Evolutionary conservation across 2,797 vertebrate species (phyloP).

Genomic region (Anabacerthia variegaticeps): DNA sequence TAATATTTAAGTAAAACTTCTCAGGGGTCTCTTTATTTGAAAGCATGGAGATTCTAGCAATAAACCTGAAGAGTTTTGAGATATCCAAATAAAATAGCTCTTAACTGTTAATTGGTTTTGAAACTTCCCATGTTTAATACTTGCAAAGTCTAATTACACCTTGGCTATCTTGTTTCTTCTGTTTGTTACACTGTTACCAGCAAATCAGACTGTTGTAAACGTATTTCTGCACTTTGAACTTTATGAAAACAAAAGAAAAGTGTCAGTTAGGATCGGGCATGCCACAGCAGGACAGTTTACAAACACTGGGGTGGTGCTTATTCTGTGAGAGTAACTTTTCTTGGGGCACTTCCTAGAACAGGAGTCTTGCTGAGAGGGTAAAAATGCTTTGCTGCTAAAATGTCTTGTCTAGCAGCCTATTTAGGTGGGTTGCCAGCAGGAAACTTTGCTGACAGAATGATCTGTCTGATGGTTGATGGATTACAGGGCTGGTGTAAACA

Average conservation of each 20-base stretch:
- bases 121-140: neutral
- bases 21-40: neutral
- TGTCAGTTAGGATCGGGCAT: neutral
- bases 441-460: neutral
- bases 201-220: neutral
- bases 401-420: neutral
- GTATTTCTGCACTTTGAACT: neutral
- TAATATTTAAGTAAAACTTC: neutral
- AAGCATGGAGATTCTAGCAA: neutral
- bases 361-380: neutral
- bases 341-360: neutral
- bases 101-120: neutral
- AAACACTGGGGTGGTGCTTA: neutral
- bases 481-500: neutral
- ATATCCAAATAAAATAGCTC: neutral
- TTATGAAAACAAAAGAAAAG: neutral
- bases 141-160: neutral
- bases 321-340: neutral
- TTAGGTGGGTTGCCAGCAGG: neutral
- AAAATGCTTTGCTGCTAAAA: neutral
- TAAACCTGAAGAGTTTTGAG: neutral
- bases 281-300: neutral
- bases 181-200: neutral
- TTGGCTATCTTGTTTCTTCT: neutral
- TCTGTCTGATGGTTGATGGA: neutral